A percentile compares a stretch with the other conserved stretches of the same genome.
Conservation (phyloP, 2,888 invertebrate genomes). For the Campoletis raptor region DNA sequence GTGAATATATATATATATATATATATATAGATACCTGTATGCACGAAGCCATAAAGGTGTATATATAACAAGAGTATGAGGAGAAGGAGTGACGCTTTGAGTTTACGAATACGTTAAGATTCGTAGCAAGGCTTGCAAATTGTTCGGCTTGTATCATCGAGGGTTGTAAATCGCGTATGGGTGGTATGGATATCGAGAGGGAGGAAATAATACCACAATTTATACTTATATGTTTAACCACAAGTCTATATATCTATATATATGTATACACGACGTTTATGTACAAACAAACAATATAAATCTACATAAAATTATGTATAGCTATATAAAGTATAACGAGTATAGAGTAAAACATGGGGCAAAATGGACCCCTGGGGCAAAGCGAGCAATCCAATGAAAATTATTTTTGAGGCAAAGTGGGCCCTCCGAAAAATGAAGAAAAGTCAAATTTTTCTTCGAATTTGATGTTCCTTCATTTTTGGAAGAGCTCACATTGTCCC, state of each 20-base stretch:
- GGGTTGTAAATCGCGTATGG: slow-evolving; percentile 54
- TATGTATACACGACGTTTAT: background rate
- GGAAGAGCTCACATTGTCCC: too few species aligned
- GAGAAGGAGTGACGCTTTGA: slow-evolving; percentile 7
- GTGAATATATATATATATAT: slow-evolving; percentile 8
- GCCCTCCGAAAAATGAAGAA: too few species aligned
- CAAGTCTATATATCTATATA: background rate
- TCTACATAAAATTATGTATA: background rate
- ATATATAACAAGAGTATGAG: slow-evolving; percentile 10
- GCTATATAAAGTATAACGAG: background rate
- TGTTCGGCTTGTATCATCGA: slow-evolving; percentile 58
- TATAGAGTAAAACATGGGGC: too few species aligned
- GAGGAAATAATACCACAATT: background rate
- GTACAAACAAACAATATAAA: background rate
- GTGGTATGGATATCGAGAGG: slow-evolving; percentile 26
- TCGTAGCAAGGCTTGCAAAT: slow-evolving; percentile 54
- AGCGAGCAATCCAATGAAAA: too few species aligned
- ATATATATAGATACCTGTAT: background rate
- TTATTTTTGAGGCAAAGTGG: too few species aligned
- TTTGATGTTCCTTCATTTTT: too few species aligned
- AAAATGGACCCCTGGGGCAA: too few species aligned
- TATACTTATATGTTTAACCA: background rate
- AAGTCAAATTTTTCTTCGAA: too few species aligned
- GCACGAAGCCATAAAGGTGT: slow-evolving; percentile 36
- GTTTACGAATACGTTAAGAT: slow-evolving; percentile 44